A percentile compares a stretch with the other conserved stretches of the same genome.
Conservation (phyloP, 1,140 invertebrate species). For the Leptonema lineaticorne region DNA sequence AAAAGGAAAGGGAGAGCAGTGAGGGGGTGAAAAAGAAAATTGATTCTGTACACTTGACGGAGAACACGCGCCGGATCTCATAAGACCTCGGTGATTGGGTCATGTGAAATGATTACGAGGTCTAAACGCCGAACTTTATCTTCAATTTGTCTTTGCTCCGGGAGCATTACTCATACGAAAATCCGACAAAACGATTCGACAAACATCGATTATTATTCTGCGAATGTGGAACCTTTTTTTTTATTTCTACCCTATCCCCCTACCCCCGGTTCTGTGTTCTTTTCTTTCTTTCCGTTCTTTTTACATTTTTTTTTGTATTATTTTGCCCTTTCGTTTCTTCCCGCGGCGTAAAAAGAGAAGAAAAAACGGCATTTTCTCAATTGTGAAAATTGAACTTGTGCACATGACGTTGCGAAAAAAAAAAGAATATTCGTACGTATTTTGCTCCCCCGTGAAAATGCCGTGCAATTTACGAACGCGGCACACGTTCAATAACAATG, state of each 20-base stretch:
- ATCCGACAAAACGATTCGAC: slow-evolving; percentile 8
- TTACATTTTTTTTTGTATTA: no score
- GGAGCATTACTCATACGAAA: slow-evolving; percentile 9
- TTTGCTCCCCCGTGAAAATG: no score
- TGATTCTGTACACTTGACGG: slow-evolving; percentile 20
- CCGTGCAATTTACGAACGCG: no score
- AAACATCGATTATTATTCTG: neutral
- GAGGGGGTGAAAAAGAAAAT: slow-evolving; percentile 20
- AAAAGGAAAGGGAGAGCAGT: no score
- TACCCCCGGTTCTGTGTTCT: no score
- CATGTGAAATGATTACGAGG: slow-evolving; percentile 24
- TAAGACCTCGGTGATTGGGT: slow-evolving; percentile 24
- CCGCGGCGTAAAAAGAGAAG: neutral
- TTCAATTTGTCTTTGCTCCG: slow-evolving; percentile 12
- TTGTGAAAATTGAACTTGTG: neutral
- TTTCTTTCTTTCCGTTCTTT: no score
- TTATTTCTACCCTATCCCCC: no score
- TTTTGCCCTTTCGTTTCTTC: no score
- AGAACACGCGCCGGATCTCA: slow-evolving; percentile 17
- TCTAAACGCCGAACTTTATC: slow-evolving; percentile 16
- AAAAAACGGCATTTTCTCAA: no score
- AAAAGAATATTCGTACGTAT: no score
- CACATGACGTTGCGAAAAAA: neutral
- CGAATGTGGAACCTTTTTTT: no score
- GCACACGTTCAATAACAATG: no score